Percentiles rank a stretch among this genome's conserved stretches.
Evolutionary conservation across 2,113 vertebrate genomes (phyloP).

Genomic region (Archilochus colubris): DNA sequence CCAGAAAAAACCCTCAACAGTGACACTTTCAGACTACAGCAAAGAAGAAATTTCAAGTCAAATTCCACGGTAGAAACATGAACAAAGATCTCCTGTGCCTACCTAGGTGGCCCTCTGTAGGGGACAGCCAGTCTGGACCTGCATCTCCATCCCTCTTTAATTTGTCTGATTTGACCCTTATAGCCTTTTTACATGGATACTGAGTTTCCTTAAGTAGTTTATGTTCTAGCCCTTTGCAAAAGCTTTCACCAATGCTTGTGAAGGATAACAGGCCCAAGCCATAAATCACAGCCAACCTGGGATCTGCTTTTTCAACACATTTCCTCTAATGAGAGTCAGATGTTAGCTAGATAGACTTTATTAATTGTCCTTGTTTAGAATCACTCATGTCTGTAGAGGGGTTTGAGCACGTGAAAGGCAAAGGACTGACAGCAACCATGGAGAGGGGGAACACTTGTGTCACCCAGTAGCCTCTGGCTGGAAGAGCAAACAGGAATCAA

Average conservation of each 20-base stretch:
- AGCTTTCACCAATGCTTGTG: constrained; percentile 55
- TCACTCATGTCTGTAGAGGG: not conserved
- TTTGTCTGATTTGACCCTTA: constrained; percentile 57
- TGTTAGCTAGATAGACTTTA: constrained; percentile 60
- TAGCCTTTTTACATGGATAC: constrained; percentile 52
- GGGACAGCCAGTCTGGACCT: not conserved
- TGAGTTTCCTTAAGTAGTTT: constrained; percentile 64
- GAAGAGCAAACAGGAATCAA: not conserved
- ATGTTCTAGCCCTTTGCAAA: constrained; percentile 65
- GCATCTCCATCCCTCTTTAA: constrained; percentile 24
- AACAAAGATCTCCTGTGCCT: not conserved
- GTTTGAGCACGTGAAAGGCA: not conserved
- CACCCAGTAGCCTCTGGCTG: not conserved
- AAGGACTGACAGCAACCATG: not conserved
- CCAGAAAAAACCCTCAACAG: not conserved
- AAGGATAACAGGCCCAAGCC: constrained; percentile 56
- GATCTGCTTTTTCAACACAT: constrained; percentile 68
- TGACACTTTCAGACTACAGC: not conserved
- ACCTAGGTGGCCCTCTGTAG: constrained; percentile 40
- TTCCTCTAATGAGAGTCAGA: constrained; percentile 63
- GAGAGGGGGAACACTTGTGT: not conserved
- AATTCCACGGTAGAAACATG: not conserved
- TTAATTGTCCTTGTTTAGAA: constrained; percentile 64
- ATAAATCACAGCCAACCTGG: constrained; percentile 70
- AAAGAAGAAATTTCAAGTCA: not conserved